Percentiles rank a stretch among this genome's conserved stretches.
Conservation (phyloP, 2,888 invertebrate genomes). For the Athalia rosae region DNA sequence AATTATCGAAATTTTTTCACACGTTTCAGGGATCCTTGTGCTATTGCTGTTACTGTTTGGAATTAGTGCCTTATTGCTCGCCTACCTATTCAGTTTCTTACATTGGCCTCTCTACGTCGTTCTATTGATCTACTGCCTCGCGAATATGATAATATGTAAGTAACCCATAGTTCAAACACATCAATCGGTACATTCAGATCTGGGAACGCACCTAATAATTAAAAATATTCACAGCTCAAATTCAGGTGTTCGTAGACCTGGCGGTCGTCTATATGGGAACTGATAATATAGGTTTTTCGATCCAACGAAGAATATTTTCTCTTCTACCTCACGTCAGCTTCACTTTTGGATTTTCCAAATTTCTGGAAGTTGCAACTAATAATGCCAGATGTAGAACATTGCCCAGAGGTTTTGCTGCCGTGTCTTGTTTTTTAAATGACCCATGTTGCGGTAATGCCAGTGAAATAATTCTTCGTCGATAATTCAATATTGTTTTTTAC, state of each 20-base stretch:
- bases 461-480: not conserved
- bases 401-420: slow-evolving; percentile 56
- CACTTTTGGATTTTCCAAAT: slow-evolving; percentile 65
- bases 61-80: slow-evolving; percentile 75
- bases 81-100: slow-evolving; percentile 65
- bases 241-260: slow-evolving; percentile 7
- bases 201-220: not conserved
- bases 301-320: slow-evolving; percentile 55
- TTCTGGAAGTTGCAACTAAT: slow-evolving; percentile 58
- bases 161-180: slow-evolving; percentile 18
- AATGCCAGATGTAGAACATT: slow-evolving; percentile 68
- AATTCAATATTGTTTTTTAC: not conserved
- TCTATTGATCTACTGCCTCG: slow-evolving; percentile 58
- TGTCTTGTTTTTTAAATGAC: slow-evolving; percentile 56
- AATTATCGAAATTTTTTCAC: not conserved
- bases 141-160: slow-evolving; percentile 65
- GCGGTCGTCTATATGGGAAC: not conserved
- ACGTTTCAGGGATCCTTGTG: slow-evolving; percentile 74
- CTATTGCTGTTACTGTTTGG: slow-evolving; percentile 84
- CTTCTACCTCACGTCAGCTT: slow-evolving; percentile 68
- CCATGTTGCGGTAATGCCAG: slow-evolving; percentile 62
- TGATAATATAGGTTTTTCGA: not conserved
- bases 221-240: slow-evolving; percentile 15
- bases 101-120: slow-evolving; percentile 63
- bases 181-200: not conserved